A percentile compares a stretch with the other conserved stretches of the same genome.
Evolutionary conservation across 2,797 vertebrate species (phyloP).

Genomic region (Peromyscus eremicus): DNA sequence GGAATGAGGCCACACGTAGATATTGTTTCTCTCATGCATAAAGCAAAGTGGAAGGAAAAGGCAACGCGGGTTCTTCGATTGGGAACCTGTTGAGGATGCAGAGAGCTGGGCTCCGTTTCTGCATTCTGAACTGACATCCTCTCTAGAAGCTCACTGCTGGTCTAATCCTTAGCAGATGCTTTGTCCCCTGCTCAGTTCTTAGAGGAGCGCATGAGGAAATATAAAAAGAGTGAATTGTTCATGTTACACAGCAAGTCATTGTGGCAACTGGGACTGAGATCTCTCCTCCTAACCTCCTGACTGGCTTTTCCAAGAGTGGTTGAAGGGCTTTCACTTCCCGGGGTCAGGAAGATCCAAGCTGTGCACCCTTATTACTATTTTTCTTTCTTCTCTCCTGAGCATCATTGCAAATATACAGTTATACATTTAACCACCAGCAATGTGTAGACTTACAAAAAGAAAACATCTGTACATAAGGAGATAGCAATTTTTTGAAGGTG

Average conservation of each 20-base stretch:
- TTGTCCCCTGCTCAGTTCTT: not conserved
- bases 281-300: not conserved
- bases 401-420: not conserved
- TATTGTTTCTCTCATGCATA: not conserved
- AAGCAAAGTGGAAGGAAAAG: not conserved
- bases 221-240: not conserved
- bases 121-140: not conserved
- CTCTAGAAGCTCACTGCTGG: not conserved
- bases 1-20: not conserved
- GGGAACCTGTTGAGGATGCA: not conserved
- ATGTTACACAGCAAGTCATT: accelerated
- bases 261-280: not conserved
- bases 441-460: not conserved
- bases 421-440: not conserved
- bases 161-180: not conserved
- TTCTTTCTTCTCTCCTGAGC: not conserved
- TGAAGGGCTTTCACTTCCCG: too few species aligned
- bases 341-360: not conserved
- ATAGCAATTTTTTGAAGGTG: not conserved
- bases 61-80: not conserved
- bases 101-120: not conserved
- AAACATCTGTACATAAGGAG: not conserved
- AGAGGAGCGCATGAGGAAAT: not conserved
- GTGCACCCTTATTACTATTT: not conserved
- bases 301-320: not conserved